phyloP scores from a whole-genome alignment of 2,113 vertebrate genomes.

The Myodes glareolus region DNA sequence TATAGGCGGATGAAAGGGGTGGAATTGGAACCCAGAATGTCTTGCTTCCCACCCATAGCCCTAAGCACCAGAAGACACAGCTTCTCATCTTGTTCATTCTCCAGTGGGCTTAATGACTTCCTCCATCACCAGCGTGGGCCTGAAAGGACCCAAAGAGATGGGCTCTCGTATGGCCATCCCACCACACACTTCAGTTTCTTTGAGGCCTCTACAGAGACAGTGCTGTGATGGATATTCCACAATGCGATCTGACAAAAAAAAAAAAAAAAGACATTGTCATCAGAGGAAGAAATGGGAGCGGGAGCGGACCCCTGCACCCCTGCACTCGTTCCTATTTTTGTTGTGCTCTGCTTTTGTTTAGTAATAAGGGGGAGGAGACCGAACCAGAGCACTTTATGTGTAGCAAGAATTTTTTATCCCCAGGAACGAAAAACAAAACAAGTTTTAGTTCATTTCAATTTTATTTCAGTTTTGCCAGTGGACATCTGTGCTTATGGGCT shows the following conservation, averaged over 20 bases:
- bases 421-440: constrained; percentile 75
- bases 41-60: background rate
- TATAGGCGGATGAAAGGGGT: background rate
- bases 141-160: background rate
- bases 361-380: constrained; percentile 81
- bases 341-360: constrained; percentile 81
- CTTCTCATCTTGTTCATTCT: background rate
- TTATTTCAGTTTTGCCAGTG: constrained; percentile 82
- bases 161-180: background rate
- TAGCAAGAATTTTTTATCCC: constrained; percentile 80
- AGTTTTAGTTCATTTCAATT: constrained; percentile 83
- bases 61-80: background rate
- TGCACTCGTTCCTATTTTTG: constrained; percentile 82
- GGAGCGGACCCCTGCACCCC: constrained; percentile 74
- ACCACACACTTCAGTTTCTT: constrained; percentile 22
- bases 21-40: constrained; percentile 33
- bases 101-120: background rate
- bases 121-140: background rate
- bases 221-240: background rate
- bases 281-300: constrained; percentile 68
- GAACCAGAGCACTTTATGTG: constrained; percentile 62
- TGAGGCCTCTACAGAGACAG: constrained; percentile 67
- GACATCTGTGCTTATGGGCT: constrained; percentile 83
- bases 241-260: constrained; percentile 61
- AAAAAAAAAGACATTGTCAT: constrained; percentile 66